phyloP scores from a whole-genome alignment of 2,888 invertebrate species.

The Aleiodes leptofemur region DNA sequence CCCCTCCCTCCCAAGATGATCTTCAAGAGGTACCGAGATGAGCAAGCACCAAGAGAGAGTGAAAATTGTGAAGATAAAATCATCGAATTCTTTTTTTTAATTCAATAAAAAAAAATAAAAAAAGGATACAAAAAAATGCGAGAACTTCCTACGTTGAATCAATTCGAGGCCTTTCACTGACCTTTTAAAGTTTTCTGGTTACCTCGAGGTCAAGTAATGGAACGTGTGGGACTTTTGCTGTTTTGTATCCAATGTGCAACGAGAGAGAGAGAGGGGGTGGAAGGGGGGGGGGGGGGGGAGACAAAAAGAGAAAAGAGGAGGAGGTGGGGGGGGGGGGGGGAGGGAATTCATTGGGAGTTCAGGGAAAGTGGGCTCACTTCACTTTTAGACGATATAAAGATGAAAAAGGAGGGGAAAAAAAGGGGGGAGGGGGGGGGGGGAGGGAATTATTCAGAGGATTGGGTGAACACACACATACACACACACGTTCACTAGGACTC shows the following conservation, averaged over 20 bases:
- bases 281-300: conserved; percentile 19
- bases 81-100: conserved; percentile 32
- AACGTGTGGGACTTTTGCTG: conserved; percentile 31
- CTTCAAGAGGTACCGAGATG: conserved; percentile 7
- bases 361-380: conserved; percentile 44
- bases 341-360: conserved; percentile 15
- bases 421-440: no score
- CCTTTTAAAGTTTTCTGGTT: conserved; percentile 62
- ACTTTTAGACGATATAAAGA: conserved; percentile 46
- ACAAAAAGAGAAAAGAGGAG: conserved; percentile 22
- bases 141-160: conserved; percentile 58
- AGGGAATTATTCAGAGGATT: not conserved
- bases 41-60: conserved; percentile 17
- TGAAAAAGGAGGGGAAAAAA: conserved; percentile 50
- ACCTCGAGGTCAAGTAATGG: conserved; percentile 59
- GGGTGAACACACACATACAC: not conserved
- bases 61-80: conserved; percentile 8
- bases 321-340: conserved; percentile 3
- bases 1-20: not conserved
- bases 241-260: conserved; percentile 24
- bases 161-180: conserved; percentile 66
- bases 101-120: conserved; percentile 10
- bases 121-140: conserved; percentile 1
- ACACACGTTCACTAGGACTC: not conserved
- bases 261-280: conserved; percentile 4